Conservation (phyloP, 2,888 invertebrate genomes). For the Mesoligia furuncula region DNA sequence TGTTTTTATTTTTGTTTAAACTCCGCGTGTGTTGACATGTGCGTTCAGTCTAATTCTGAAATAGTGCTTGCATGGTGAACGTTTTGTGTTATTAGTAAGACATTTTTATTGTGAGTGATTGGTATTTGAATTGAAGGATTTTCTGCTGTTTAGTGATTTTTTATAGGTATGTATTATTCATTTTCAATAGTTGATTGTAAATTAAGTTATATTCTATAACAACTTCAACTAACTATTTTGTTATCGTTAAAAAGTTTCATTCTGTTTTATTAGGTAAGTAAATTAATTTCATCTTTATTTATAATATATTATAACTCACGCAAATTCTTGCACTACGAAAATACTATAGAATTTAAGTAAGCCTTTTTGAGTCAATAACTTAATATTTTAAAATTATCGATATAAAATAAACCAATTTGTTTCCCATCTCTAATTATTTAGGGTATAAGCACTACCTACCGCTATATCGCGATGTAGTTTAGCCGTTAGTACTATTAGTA, state of each 20-base stretch:
- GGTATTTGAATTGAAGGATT: slow-evolving; percentile 44
- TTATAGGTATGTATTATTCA: slow-evolving; percentile 34
- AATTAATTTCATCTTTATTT: neutral
- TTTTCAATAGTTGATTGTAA: neutral
- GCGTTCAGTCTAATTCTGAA: slow-evolving; percentile 74
- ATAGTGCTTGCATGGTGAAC: slow-evolving; percentile 69
- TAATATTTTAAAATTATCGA: slow-evolving; percentile 12
- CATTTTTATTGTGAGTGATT: slow-evolving; percentile 43
- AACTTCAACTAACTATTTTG: neutral
- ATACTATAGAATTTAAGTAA: neutral
- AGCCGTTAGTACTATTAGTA: too few relatives aligned
- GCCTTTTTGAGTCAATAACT: neutral
- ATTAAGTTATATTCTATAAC: neutral
- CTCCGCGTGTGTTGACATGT: slow-evolving; percentile 76
- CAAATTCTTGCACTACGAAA: neutral
- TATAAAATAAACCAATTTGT: neutral
- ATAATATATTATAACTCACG: neutral
- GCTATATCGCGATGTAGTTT: slow-evolving; percentile 25
- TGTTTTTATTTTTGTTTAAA: slow-evolving; percentile 73
- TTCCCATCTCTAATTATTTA: slow-evolving; percentile 14
- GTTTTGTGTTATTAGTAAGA: slow-evolving; percentile 56
- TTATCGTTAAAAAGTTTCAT: neutral
- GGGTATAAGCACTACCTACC: neutral
- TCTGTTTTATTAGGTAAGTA: neutral
- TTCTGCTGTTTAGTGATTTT: slow-evolving; percentile 6